These are phyloP conservation scores for Diabrotica balteata DNA, from an alignment of 2,888 invertebrate genomes.

Conservation along the genomic window DNA sequence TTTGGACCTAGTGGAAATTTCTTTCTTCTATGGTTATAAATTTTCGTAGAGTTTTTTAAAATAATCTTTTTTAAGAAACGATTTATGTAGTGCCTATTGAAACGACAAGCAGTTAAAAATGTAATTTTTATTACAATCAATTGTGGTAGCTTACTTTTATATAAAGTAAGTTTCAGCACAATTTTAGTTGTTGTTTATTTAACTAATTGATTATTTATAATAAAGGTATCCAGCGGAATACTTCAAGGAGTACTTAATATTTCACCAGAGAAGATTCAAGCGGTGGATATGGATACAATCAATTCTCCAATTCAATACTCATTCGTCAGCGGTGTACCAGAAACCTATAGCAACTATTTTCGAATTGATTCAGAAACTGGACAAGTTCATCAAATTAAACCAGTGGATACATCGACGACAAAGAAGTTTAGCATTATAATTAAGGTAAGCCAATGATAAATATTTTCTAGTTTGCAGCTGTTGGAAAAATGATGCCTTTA, in stretches of 20 bases:
- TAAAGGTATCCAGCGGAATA: constrained; percentile 80
- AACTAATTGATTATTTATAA: constrained; percentile 26
- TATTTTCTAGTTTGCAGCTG: no score
- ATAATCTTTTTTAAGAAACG: no score
- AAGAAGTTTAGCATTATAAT: constrained; percentile 83
- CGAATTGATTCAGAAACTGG: constrained; percentile 82
- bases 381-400: constrained; percentile 79
- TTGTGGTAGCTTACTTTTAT: not conserved
- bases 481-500: no score
- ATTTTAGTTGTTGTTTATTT: not conserved
- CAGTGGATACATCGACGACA: constrained; percentile 79
- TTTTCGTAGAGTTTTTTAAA: no score
- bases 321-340: constrained; percentile 81
- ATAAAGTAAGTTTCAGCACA: not conserved
- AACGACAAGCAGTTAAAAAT: no score
- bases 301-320: constrained; percentile 83
- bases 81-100: no score
- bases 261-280: constrained; percentile 87
- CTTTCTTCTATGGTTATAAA: no score
- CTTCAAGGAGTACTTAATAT: constrained; percentile 84
- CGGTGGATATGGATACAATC: constrained; percentile 88
- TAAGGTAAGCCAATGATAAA: constrained; percentile 64
- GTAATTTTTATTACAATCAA: no score
- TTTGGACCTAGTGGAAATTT: no score
- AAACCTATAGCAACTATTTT: constrained; percentile 80